Evolutionary conservation across 2,113 vertebrate species (phyloP), one percentile per base, ranked within the genome.

Genomic region (Mustelus asterias): DNA sequence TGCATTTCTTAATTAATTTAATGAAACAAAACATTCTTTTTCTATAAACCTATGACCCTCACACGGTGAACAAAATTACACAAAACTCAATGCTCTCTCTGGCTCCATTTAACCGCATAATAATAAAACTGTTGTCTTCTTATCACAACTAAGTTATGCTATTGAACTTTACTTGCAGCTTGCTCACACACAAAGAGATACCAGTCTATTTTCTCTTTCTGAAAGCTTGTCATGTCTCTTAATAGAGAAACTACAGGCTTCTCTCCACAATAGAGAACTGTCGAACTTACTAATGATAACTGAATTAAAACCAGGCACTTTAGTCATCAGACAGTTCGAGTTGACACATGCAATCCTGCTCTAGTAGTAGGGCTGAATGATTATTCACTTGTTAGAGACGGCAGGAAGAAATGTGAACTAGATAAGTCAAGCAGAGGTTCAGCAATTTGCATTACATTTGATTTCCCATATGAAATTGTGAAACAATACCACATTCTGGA

Each of bases 391-490:
- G 92, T 69, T 69, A 69, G 16, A 94, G 70, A 37, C 37, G 92
- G 70, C n/a, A 94, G 63, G 33, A 70, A 94, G 65, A 41, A 44
- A 69, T 44, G 63, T 44, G 65, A 94, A 69, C 92, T 41, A 69
- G 41, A 37, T 41, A 69, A 69, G 63, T 69, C 88, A 90, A 90
- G 54, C 41, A 69, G 65, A 94, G 41, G 22, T 69, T 20, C 22
- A 37, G n/a, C n/a, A 67, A 94, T 94, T 44, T 94, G 65, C 65
- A 69, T 94, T 67, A 94, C 44, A 69, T 94, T 67, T 65, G 63
- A 69, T 94, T 94, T 94, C 37, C 65, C 92, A 70, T 69, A 94
- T 94, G 92, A 94, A 69, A 37, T 41, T 69, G 22, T 26, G 44
- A 94, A 41, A 94, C 58, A 94, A 70, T 58, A 70, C 13, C n/a